Evolutionary conservation across 2,797 vertebrate genomes (phyloP).

Genomic region (Threskiornis aethiopicus): DNA sequence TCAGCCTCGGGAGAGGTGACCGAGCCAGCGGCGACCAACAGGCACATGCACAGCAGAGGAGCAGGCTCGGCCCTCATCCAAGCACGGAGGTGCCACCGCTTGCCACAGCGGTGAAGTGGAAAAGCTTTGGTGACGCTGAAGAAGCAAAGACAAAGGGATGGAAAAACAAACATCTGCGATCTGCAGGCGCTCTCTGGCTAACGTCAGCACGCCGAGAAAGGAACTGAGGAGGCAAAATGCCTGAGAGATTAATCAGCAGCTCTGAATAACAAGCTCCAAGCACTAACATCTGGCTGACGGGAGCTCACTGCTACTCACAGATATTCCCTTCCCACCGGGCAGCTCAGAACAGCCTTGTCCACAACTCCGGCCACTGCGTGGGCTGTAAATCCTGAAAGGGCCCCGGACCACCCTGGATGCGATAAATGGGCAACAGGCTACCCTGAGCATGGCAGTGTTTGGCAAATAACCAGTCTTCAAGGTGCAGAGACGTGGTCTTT

Average conservation of each 20-base stretch:
- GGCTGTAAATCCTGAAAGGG: neutral
- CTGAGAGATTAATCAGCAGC: neutral
- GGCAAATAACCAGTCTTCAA: neutral
- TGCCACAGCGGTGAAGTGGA: neutral
- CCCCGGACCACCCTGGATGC: neutral
- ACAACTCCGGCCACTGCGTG: neutral
- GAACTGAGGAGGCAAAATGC: neutral
- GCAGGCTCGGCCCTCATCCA: neutral
- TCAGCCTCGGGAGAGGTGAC: neutral
- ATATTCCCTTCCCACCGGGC: neutral
- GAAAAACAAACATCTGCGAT: neutral
- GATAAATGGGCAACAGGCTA: neutral
- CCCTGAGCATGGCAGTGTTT: neutral
- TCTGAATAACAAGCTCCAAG: neutral
- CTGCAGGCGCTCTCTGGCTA: neutral
- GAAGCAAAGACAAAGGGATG: constrained; percentile 7
- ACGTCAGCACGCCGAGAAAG: neutral
- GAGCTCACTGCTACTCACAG: neutral
- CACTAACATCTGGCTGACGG: constrained; percentile 4
- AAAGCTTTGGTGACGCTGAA: neutral
- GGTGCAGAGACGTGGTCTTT: neutral
- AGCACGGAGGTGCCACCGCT: neutral
- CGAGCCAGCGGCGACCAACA: accelerated
- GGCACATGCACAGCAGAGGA: neutral
- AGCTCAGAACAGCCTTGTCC: constrained; percentile 22